A percentile compares a stretch with the other conserved stretches of the same genome.
Conservation (phyloP, 2,888 invertebrate species). For the Leptinotarsa haldemani region DNA sequence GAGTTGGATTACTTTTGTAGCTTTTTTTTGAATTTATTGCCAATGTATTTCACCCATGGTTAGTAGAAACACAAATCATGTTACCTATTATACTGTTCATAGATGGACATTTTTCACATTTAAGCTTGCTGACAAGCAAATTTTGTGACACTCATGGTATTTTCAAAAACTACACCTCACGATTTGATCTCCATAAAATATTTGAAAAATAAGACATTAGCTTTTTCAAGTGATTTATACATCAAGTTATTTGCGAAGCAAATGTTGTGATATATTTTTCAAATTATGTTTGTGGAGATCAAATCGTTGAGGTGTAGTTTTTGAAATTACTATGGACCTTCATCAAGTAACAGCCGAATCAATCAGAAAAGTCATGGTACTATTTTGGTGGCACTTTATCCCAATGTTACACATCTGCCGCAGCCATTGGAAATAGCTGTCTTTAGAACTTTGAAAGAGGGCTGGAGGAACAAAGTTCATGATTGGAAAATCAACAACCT, state of each 20-base stretch:
- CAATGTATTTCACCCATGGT: constrained; percentile 60
- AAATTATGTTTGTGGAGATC: too few species aligned
- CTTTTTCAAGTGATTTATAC: too few species aligned
- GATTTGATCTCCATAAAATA: too few species aligned
- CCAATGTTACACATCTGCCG: constrained; percentile 60
- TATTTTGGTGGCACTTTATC: constrained; percentile 54
- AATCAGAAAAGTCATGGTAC: too few species aligned
- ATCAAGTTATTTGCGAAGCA: too few species aligned
- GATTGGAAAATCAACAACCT: not conserved
- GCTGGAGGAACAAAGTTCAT: constrained; percentile 37
- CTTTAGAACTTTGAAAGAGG: constrained; percentile 55
- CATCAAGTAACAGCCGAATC: too few species aligned
- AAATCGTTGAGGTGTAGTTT: too few species aligned
- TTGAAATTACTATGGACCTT: too few species aligned
- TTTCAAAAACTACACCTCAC: too few species aligned
- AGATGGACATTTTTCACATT: constrained; percentile 61
- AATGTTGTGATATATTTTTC: too few species aligned
- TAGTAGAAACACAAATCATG: constrained; percentile 54
- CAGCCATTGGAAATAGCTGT: constrained; percentile 61
- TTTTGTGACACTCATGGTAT: constrained; percentile 61
- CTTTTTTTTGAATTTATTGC: constrained; percentile 60
- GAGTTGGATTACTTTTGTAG: constrained; percentile 63
- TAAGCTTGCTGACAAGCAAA: constrained; percentile 57
- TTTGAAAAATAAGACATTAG: too few species aligned
- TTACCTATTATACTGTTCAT: constrained; percentile 60